Conservation (phyloP, 2,888 invertebrate genomes). For the Choreutis nemorana region DNA sequence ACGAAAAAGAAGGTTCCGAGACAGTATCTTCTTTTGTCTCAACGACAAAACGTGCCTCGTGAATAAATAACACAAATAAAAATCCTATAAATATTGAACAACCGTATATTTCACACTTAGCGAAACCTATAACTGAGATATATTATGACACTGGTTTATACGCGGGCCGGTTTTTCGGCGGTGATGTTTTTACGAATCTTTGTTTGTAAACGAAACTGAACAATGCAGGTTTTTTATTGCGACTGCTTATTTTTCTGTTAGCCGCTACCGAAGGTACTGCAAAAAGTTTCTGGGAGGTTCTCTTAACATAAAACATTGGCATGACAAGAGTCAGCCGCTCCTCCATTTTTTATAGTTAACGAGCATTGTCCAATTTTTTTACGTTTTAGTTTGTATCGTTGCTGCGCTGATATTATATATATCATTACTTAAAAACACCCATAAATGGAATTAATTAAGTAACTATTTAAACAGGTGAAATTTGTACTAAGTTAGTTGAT, state of each 20-base stretch:
- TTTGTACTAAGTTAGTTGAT: no score
- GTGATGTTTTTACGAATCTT: slow-evolving; percentile 44
- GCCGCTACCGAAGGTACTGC: slow-evolving; percentile 12
- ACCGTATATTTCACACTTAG: slow-evolving; percentile 61
- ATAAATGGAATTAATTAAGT: no score
- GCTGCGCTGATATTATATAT: no score
- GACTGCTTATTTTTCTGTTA: slow-evolving; percentile 18
- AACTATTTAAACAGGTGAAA: no score
- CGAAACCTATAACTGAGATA: slow-evolving; percentile 44
- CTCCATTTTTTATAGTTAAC: slow-evolving; percentile 8
- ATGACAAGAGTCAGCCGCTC: slow-evolving; percentile 18
- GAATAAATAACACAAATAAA: slow-evolving; percentile 64
- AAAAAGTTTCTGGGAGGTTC: slow-evolving; percentile 21
- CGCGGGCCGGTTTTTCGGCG: slow-evolving; percentile 36
- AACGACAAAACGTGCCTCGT: slow-evolving; percentile 46
- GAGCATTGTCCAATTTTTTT: neutral
- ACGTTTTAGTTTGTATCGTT: no score
- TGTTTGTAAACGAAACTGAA: slow-evolving; percentile 51
- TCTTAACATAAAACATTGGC: slow-evolving; percentile 20
- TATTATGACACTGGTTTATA: slow-evolving; percentile 41
- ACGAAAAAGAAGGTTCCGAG: slow-evolving; percentile 50
- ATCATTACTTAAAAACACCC: no score
- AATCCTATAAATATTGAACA: slow-evolving; percentile 60
- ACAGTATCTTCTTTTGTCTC: slow-evolving; percentile 41
- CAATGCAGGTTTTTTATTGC: slow-evolving; percentile 33